phyloP scores from a whole-genome alignment of 2,888 invertebrate species.

The Amphimallon solstitiale region DNA sequence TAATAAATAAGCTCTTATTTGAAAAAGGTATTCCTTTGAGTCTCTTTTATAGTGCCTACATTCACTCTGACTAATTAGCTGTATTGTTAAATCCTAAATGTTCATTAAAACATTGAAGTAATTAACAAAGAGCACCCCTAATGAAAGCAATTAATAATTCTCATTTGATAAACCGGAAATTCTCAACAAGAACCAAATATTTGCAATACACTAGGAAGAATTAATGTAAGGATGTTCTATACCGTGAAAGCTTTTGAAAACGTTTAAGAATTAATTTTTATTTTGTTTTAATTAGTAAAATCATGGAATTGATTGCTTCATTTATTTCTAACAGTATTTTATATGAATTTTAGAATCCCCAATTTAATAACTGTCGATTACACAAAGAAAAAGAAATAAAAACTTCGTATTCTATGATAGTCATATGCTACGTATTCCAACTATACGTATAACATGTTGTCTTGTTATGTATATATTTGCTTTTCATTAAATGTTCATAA shows the following conservation, averaged over 20 bases:
- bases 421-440: too few species aligned
- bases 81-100: slow-evolving; percentile 1
- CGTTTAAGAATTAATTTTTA: background rate
- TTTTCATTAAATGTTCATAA: too few species aligned
- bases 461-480: too few species aligned
- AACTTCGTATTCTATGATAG: too few species aligned
- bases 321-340: too few species aligned
- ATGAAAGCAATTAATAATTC: slow-evolving; percentile 22
- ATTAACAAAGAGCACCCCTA: slow-evolving; percentile 21
- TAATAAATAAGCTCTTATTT: background rate
- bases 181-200: background rate
- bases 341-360: too few species aligned
- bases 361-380: too few species aligned
- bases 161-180: slow-evolving; percentile 16
- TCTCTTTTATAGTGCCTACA: background rate
- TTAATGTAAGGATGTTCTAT: too few species aligned
- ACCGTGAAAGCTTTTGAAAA: background rate
- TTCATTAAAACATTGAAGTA: slow-evolving; percentile 11
- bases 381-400: too few species aligned
- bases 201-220: background rate
- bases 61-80: background rate
- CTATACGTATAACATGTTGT: too few species aligned
- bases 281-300: too few species aligned
- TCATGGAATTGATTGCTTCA: too few species aligned
- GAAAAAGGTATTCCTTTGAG: background rate